phyloP scores from a whole-genome alignment of 2,888 invertebrate genomes.

The Epirrhoe alternata region DNA sequence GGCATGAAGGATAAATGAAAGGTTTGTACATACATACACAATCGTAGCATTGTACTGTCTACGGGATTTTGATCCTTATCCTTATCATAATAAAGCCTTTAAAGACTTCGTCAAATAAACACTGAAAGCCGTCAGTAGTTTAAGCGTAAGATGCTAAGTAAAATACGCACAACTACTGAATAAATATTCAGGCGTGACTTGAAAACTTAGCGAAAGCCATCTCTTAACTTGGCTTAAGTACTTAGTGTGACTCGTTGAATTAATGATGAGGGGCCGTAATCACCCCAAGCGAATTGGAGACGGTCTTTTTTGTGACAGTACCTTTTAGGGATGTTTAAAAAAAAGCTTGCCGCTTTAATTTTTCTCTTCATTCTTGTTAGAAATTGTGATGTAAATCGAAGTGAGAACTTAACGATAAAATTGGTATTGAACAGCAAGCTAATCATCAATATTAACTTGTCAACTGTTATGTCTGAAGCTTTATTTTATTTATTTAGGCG shows the following conservation, averaged over 20 bases:
- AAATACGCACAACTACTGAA: conserved; percentile 11
- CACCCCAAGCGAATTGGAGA: conserved; percentile 3
- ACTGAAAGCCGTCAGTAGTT: neutral
- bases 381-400: neutral
- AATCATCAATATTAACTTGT: too few relatives aligned
- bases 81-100: too few relatives aligned
- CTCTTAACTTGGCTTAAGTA: conserved; percentile 10
- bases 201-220: conserved; percentile 7
- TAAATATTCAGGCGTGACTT: conserved; percentile 19
- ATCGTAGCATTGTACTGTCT: too few relatives aligned
- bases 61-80: too few relatives aligned
- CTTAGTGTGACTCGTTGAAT: conserved; percentile 18
- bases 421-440: too few relatives aligned
- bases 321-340: neutral
- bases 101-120: too few relatives aligned
- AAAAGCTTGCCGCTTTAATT: neutral
- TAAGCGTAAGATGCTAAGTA: neutral
- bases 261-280: conserved; percentile 24
- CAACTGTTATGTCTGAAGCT: too few relatives aligned
- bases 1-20: too few relatives aligned
- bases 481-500: too few relatives aligned
- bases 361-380: neutral
- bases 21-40: too few relatives aligned
- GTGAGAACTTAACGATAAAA: too few relatives aligned
- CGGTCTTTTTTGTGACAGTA: neutral